Evolutionary conservation across 1,140 invertebrate genomes (phyloP).

Genomic region (Caenorhabditis remanei): DNA sequence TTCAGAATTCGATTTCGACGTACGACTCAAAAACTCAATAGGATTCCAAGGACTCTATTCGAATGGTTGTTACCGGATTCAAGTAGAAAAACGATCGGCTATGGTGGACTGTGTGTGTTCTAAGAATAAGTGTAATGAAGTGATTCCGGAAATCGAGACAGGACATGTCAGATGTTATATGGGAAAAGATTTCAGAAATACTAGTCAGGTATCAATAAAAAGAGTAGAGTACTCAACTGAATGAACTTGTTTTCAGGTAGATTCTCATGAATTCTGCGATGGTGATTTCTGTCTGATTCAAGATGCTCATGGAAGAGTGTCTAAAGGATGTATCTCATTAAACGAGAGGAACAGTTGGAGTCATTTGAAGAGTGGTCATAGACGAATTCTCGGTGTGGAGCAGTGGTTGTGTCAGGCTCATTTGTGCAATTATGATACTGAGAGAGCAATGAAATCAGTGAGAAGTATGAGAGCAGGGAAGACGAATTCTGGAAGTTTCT

Average conservation of each 20-base stretch:
- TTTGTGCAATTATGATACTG: conserved; percentile 53
- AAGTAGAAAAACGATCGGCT: conserved; percentile 22
- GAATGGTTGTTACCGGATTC: conserved; percentile 58
- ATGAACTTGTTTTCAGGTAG: conserved; percentile 27
- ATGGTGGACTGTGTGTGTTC: conserved; percentile 58
- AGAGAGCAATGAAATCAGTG: conserved; percentile 49
- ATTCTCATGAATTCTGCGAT: conserved; percentile 56
- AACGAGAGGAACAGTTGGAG: conserved; percentile 62
- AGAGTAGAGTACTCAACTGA: not conserved
- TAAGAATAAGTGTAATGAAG: conserved; percentile 61
- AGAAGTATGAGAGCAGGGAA: conserved; percentile 36
- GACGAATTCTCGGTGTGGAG: conserved; percentile 56
- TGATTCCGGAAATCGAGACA: conserved; percentile 49
- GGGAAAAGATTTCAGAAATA: conserved; percentile 29
- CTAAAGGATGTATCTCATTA: conserved; percentile 60
- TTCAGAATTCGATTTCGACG: conserved; percentile 59
- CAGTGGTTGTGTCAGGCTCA: conserved; percentile 61
- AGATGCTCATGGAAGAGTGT: conserved; percentile 29
- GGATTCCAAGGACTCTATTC: conserved; percentile 54
- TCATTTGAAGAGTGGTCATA: conserved; percentile 57
- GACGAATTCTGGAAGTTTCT: not conserved
- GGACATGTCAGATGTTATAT: conserved; percentile 60
- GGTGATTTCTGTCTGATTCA: conserved; percentile 62
- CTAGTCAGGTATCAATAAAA: conserved; percentile 20
- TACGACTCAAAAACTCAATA: conserved; percentile 56